A percentile compares a stretch with the other conserved stretches of the same genome.
Conservation (phyloP, 2,797 vertebrate species). For the Melanotaenia nigrans region DNA sequence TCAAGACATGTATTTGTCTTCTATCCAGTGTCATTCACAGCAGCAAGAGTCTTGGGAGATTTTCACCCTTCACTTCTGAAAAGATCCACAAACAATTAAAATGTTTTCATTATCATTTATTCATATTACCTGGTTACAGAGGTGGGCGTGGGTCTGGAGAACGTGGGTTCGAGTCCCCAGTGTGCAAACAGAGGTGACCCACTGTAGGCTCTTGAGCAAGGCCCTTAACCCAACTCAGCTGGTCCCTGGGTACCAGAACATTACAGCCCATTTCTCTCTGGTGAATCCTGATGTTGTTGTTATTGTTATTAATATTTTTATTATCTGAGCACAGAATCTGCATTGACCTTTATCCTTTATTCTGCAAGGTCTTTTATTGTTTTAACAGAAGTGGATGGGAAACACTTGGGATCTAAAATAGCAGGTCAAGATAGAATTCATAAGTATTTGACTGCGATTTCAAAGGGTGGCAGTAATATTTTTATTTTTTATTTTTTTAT, state of each 20-base stretch:
- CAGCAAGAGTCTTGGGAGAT: background rate
- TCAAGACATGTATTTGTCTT: background rate
- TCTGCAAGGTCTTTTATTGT: background rate
- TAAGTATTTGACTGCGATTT: constrained; percentile 7
- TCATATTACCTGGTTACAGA: background rate
- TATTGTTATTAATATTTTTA: too few species aligned
- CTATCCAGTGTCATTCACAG: background rate
- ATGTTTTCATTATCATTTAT: background rate
- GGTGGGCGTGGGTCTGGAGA: too few species aligned
- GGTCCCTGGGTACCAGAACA: too few species aligned
- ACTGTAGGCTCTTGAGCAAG: too few species aligned
- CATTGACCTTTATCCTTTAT: background rate
- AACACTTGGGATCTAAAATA: constrained; percentile 26
- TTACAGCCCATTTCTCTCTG: too few species aligned
- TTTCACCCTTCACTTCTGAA: background rate
- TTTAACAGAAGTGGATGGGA: background rate
- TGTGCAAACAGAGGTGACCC: too few species aligned
- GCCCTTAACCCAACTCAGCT: too few species aligned
- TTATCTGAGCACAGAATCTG: background rate
- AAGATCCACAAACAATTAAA: background rate
- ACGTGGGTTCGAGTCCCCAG: too few species aligned
- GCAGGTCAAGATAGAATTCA: constrained; percentile 7
- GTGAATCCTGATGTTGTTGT: too few species aligned
- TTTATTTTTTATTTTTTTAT: constrained; percentile 7
- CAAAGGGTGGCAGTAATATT: constrained; percentile 9